These are phyloP conservation scores for Parazoanthus swiftii DNA, from an alignment of 92 coral and sea anemone species.

Conservation along the genomic window DNA sequence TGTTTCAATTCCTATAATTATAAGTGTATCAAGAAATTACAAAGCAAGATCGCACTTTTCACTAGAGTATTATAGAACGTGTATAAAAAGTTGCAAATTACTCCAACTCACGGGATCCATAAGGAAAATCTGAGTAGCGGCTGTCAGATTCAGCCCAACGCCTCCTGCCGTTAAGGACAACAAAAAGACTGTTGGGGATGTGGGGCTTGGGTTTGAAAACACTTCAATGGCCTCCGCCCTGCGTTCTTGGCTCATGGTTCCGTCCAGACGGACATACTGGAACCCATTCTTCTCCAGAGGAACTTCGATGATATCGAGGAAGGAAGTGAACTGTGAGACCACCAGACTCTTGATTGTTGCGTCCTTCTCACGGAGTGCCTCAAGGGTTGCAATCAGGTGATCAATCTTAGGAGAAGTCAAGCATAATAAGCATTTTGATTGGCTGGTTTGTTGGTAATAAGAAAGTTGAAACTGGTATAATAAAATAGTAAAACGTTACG, in stretches of 20 bases:
- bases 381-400: conserved; percentile 64
- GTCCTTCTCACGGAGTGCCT: conserved; percentile 77
- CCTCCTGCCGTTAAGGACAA: conserved; percentile 86
- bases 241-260: conserved; percentile 73
- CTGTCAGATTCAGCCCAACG: conserved; percentile 81
- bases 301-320: conserved; percentile 65
- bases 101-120: conserved; percentile 80
- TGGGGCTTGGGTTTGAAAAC: conserved; percentile 56
- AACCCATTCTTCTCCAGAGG: conserved; percentile 62
- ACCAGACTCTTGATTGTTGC: conserved; percentile 74
- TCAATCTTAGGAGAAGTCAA: conserved; percentile 47
- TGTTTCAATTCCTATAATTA: too few species aligned
- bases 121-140: conserved; percentile 79
- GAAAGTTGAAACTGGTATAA: too few species aligned
- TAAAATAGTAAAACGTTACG: too few species aligned
- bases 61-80: not conserved
- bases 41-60: not conserved
- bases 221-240: conserved; percentile 72
- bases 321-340: conserved; percentile 86
- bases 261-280: conserved; percentile 71
- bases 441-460: too few species aligned
- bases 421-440: too few species aligned
- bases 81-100: not conserved
- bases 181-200: conserved; percentile 68
- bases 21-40: too few species aligned